phyloP scores from a whole-genome alignment of 2,113 vertebrate species.

The Rhinichthys klamathensis region DNA sequence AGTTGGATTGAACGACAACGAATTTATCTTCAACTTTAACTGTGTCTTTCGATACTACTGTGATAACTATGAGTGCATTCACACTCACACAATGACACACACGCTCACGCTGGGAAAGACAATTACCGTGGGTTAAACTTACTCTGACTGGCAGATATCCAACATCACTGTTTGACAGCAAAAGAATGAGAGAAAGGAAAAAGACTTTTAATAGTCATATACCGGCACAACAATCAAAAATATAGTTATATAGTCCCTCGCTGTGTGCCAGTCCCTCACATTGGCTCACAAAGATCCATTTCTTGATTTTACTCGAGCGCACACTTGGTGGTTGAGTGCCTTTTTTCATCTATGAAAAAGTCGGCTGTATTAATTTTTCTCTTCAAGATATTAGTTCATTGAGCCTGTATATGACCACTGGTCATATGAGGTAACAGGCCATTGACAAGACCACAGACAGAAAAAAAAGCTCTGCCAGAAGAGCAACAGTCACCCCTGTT shows the following conservation, averaged over 20 bases:
- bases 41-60: constrained; percentile 45
- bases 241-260: not conserved
- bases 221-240: not conserved
- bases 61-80: constrained; percentile 43
- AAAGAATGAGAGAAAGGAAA: not conserved
- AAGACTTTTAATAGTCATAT: not conserved
- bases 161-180: constrained; percentile 26
- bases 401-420: not conserved
- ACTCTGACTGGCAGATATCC: constrained; percentile 18
- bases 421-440: constrained; percentile 1
- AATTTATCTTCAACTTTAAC: constrained; percentile 48
- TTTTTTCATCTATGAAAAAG: not conserved
- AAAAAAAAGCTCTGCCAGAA: not conserved
- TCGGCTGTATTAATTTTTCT: not conserved
- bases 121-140: constrained; percentile 23
- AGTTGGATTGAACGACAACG: constrained; percentile 65
- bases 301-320: not conserved
- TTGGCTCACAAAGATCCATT: not conserved
- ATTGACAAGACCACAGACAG: not conserved
- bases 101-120: constrained; percentile 43
- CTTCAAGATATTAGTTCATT: not conserved
- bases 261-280: not conserved
- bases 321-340: not conserved
- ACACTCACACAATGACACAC: constrained; percentile 28
- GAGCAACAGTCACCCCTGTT: constrained; percentile 51